phyloP scores from a whole-genome alignment of 53 echinoderm and acorn worm species.

The Actinopyga echinites region DNA sequence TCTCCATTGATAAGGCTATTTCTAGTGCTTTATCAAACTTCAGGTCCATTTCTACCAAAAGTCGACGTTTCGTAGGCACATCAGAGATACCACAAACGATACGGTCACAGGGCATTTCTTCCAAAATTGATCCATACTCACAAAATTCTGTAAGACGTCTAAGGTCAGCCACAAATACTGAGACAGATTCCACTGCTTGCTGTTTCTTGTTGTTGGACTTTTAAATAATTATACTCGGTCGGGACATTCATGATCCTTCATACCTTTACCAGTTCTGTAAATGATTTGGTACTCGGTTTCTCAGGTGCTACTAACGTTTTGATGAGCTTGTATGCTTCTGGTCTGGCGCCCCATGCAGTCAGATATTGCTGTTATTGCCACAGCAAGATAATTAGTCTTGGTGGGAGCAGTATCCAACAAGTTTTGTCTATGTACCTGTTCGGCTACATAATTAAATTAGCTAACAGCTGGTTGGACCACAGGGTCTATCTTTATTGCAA shows the following conservation, averaged over 20 bases:
- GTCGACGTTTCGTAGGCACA: background rate
- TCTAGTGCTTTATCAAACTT: background rate
- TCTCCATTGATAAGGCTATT: background rate
- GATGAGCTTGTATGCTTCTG: background rate
- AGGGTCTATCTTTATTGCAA: too few species aligned
- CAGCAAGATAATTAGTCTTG: too few species aligned
- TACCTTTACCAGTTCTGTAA: conserved; percentile 3
- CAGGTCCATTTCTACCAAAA: background rate
- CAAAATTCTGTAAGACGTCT: conserved; percentile 33
- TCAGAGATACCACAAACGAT: background rate
- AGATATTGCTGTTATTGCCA: too few species aligned
- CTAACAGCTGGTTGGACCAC: too few species aligned
- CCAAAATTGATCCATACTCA: conserved; percentile 30
- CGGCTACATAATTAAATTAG: too few species aligned
- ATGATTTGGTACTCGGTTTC: conserved; percentile 22
- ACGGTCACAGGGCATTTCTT: conserved; percentile 18
- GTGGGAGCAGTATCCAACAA: too few species aligned
- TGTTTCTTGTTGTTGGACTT: background rate
- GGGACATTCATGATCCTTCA: too few species aligned
- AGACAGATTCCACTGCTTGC: background rate
- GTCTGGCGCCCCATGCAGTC: too few species aligned
- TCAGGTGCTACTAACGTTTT: background rate
- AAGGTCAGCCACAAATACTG: conserved; percentile 32
- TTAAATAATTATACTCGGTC: background rate
- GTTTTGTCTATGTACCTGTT: too few species aligned